phyloP scores from a whole-genome alignment of 2,113 vertebrate species.

The Bubo scandiacus region DNA sequence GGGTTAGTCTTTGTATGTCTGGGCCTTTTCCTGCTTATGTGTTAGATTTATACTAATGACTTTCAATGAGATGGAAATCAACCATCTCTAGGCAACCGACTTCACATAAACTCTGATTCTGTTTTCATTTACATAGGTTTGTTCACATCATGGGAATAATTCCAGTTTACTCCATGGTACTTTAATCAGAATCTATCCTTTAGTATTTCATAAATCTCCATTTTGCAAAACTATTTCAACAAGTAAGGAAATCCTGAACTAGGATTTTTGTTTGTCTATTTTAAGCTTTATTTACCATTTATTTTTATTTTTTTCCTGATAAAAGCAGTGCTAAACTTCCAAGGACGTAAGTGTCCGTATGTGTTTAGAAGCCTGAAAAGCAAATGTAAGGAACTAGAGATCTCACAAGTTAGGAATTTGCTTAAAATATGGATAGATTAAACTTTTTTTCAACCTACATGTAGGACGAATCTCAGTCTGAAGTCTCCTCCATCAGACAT shows the following conservation, averaged over 20 bases:
- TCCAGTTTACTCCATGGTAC: background rate
- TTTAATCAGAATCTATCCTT: background rate
- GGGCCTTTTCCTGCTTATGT: background rate
- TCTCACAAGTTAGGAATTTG: background rate
- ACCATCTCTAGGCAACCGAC: background rate
- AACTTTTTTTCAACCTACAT: background rate
- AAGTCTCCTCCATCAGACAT: slow-evolving; percentile 39
- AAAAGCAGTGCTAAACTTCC: background rate
- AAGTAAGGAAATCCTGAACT: background rate
- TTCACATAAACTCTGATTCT: background rate
- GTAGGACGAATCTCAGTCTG: slow-evolving; percentile 3
- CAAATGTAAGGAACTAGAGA: background rate
- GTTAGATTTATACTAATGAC: background rate
- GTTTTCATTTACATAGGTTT: background rate
- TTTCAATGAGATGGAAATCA: background rate
- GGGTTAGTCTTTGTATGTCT: background rate
- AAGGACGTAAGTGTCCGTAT: background rate
- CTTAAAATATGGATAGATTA: background rate
- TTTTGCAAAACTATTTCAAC: background rate
- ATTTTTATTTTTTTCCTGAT: background rate
- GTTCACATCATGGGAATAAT: background rate
- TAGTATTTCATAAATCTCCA: background rate
- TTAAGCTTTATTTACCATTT: background rate
- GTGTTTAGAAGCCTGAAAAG: background rate
- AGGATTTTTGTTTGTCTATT: background rate